Evolutionary conservation across 2,113 vertebrate genomes (phyloP).

Genomic region (Elanus axillaris): DNA sequence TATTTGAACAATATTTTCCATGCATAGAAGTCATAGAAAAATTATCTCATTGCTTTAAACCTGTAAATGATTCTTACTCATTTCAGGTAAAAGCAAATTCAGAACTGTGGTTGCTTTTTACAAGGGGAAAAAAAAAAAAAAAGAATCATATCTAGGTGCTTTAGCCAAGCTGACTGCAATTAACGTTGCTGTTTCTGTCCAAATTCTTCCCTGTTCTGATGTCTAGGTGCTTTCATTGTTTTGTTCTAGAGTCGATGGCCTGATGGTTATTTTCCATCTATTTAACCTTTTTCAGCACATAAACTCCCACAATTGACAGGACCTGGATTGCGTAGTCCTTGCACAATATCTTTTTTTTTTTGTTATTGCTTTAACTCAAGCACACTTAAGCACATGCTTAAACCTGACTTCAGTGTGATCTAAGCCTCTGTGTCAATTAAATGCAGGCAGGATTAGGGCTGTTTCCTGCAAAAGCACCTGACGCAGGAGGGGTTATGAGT

Average conservation of each 20-base stretch:
- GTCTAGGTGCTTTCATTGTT: neutral
- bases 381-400: neutral
- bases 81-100: constrained; percentile 6
- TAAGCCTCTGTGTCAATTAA: neutral
- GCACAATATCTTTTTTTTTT: neutral
- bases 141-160: neutral
- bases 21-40: neutral
- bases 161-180: neutral
- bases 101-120: neutral
- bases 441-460: neutral
- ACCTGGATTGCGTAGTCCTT: neutral
- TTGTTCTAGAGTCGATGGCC: neutral
- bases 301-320: neutral
- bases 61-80: neutral
- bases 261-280: neutral
- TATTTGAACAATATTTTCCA: neutral
- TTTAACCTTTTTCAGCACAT: neutral
- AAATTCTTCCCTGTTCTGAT: neutral
- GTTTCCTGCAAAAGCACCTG: neutral
- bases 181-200: neutral
- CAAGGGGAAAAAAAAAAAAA: neutral
- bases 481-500: neutral
- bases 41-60: neutral
- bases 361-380: neutral
- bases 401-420: neutral